A percentile compares a stretch with the other conserved stretches of the same genome.
phyloP scores from a whole-genome alignment of 2,888 invertebrate genomes.

The Caenorhabditis wallacei region DNA sequence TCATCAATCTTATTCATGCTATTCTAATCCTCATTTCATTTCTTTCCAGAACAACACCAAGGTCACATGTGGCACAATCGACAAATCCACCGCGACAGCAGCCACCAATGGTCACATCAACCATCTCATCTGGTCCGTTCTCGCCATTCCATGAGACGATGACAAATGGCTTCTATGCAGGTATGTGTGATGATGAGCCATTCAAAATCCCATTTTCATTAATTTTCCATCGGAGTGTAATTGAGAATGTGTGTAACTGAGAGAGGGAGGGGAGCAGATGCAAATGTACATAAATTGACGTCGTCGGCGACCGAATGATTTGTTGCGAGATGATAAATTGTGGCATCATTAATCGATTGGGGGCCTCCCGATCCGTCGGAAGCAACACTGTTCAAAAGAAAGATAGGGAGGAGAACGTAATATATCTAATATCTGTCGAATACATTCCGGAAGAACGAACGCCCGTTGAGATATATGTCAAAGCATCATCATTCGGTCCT shows the following conservation, averaged over 20 bases:
- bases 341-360: slow-evolving; percentile 47
- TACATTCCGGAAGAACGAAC: slow-evolving; percentile 31
- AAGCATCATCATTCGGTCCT: slow-evolving; percentile 9
- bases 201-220: slow-evolving; percentile 49
- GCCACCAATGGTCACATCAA: slow-evolving; percentile 57
- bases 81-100: slow-evolving; percentile 54
- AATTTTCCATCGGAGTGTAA: slow-evolving; percentile 15
- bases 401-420: not conserved
- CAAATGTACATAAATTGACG: slow-evolving; percentile 52
- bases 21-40: slow-evolving; percentile 15
- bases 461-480: slow-evolving; percentile 26
- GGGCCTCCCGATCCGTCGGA: slow-evolving; percentile 2
- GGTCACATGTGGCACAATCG: slow-evolving; percentile 51
- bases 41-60: slow-evolving; percentile 51
- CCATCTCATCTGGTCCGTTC: slow-evolving; percentile 64
- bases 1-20: slow-evolving; percentile 25
- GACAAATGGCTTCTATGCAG: slow-evolving; percentile 68
- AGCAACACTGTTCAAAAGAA: slow-evolving; percentile 11
- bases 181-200: slow-evolving; percentile 28
- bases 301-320: slow-evolving; percentile 39
- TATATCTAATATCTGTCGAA: slow-evolving; percentile 30
- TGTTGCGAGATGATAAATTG: slow-evolving; percentile 62
- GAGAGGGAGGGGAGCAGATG: slow-evolving; percentile 38
- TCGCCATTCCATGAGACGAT: slow-evolving; percentile 70
- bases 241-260: slow-evolving; percentile 10